phyloP scores from a whole-genome alignment of 2,113 vertebrate genomes.

The Leucopternis melanops region DNA sequence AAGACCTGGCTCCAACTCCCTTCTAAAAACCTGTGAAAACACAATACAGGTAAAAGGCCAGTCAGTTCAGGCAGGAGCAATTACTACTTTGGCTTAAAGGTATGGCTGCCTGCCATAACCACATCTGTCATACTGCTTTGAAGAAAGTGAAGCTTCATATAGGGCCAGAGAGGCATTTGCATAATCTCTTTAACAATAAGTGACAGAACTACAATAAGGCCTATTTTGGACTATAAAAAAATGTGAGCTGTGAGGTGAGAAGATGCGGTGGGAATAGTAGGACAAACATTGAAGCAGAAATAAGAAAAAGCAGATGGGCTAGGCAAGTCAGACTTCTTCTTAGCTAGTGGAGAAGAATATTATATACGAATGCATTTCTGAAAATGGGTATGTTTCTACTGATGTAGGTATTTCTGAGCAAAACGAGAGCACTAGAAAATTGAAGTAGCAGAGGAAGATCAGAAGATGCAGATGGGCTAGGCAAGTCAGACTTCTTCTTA shows the following conservation, averaged over 20 bases:
- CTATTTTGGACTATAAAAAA: neutral
- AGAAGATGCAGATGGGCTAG: neutral
- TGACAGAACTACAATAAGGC: neutral
- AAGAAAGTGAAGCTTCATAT: constrained; percentile 10
- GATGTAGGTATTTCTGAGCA: neutral
- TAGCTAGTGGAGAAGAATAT: neutral
- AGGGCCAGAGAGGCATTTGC: constrained; percentile 7
- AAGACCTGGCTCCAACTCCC: neutral
- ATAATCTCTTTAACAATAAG: constrained; percentile 40
- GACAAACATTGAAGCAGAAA: neutral
- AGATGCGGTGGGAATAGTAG: neutral
- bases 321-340: neutral
- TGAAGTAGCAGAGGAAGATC: neutral
- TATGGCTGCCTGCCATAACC: constrained; percentile 6
- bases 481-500: no score
- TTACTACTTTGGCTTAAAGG: neutral
- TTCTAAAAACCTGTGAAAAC: neutral
- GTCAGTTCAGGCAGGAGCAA: neutral
- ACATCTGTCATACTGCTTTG: constrained; percentile 23
- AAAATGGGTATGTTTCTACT: neutral
- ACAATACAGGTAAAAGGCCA: constrained; percentile 14
- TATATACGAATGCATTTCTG: neutral
- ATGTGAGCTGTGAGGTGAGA: neutral
- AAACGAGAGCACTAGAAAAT: neutral
- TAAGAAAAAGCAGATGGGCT: neutral